A percentile compares a stretch with the other conserved stretches of the same genome.
phyloP scores from a whole-genome alignment of 23 tunicate species.

The Trididemnum nubilum region DNA sequence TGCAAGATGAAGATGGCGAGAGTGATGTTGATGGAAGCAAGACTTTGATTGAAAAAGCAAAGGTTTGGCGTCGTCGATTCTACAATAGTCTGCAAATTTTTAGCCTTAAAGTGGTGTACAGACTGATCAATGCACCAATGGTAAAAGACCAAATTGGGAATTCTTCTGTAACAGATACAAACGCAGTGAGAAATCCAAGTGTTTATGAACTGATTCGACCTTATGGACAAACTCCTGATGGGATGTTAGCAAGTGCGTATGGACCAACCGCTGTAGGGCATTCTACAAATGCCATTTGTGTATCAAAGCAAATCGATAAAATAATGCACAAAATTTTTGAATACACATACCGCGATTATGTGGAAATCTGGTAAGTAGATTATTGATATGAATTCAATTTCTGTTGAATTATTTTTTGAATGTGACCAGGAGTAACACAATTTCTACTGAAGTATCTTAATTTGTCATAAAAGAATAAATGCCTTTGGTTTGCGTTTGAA shows the following conservation, averaged over 20 bases:
- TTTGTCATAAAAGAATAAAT: no score
- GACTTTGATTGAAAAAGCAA: background rate
- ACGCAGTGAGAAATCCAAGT: background rate
- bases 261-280: conserved; percentile 48
- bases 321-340: conserved; percentile 74
- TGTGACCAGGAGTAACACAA: no score
- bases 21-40: background rate
- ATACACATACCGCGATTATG: conserved; percentile 89
- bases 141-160: conserved; percentile 8
- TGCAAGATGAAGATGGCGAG: background rate
- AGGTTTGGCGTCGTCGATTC: background rate
- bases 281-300: conserved; percentile 42
- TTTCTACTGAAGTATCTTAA: no score
- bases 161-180: background rate
- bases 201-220: conserved; percentile 54
- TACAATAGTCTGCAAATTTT: background rate
- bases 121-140: conserved; percentile 3
- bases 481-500: no score
- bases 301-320: conserved; percentile 67
- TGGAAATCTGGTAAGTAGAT: conserved; percentile 73
- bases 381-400: background rate
- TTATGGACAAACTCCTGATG: conserved; percentile 70
- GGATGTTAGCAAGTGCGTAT: conserved; percentile 56
- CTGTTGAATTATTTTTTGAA: background rate
- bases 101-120: background rate